These are phyloP conservation scores for Drosophila watanabei DNA, from an alignment of 1,140 invertebrate genomes.

Conservation along the genomic window DNA sequence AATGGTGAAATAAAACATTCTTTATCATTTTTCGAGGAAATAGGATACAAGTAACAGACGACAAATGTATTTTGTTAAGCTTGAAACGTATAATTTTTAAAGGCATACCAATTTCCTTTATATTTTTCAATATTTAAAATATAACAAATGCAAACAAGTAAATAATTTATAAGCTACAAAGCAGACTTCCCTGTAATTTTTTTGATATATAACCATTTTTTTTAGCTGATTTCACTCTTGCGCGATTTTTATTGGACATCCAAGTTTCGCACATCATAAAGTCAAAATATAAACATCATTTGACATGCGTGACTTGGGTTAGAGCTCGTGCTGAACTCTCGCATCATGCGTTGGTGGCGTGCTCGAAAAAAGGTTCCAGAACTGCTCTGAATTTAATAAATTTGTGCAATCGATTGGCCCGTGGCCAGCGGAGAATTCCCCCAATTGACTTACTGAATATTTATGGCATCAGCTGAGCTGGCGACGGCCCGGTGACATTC, in stretches of 20 bases:
- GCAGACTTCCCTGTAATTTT: neutral
- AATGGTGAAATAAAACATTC: too few relatives aligned
- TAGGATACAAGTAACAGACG: accelerated
- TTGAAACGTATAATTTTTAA: neutral
- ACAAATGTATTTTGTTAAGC: neutral
- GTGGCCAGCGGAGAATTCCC: constrained; percentile 25
- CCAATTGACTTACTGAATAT: constrained; percentile 61
- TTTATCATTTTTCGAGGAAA: too few relatives aligned
- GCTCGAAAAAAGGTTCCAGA: constrained; percentile 27
- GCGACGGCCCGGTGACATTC: constrained; percentile 19
- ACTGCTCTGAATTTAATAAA: constrained; percentile 32
- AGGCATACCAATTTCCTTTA: too few relatives aligned
- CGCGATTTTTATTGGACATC: constrained; percentile 26
- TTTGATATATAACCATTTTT: neutral
- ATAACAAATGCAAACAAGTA: neutral
- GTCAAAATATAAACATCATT: constrained; percentile 39
- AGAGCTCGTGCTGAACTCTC: constrained; percentile 33
- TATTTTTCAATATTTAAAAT: neutral
- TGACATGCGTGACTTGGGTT: constrained; percentile 60
- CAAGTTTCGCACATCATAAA: constrained; percentile 65
- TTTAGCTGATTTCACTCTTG: constrained; percentile 55
- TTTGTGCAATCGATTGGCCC: constrained; percentile 30
- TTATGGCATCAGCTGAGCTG: constrained; percentile 25
- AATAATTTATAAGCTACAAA: neutral
- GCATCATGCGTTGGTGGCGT: constrained; percentile 25